Evolutionary conservation across 2,888 invertebrate species (phyloP).

Genomic region (Eupithecia dodoneata): DNA sequence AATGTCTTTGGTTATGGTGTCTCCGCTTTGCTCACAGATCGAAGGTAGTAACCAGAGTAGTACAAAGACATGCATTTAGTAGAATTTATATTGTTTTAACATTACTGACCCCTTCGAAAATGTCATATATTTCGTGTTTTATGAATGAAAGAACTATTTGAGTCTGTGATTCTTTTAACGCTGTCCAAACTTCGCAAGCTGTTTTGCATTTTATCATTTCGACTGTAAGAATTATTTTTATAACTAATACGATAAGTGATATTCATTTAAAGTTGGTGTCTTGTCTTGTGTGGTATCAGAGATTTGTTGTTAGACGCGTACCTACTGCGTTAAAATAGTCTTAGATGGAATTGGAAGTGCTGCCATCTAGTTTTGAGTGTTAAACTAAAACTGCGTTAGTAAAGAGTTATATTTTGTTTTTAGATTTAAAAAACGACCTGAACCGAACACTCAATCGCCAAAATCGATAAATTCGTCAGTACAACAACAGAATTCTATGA

Average conservation of each 20-base stretch:
- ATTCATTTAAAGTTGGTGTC: slow-evolving; percentile 11
- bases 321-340: background rate
- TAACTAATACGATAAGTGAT: slow-evolving; percentile 13
- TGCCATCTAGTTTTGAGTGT: background rate
- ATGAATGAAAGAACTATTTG: slow-evolving; percentile 44
- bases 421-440: background rate
- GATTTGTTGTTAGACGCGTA: background rate
- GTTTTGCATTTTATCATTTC: slow-evolving; percentile 37
- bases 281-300: slow-evolving; percentile 14
- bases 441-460: background rate
- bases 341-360: background rate
- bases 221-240: slow-evolving; percentile 35
- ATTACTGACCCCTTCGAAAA: slow-evolving; percentile 52
- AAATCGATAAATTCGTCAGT: background rate
- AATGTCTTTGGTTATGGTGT: slow-evolving; percentile 47
- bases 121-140: slow-evolving; percentile 51
- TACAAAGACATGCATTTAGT: slow-evolving; percentile 80
- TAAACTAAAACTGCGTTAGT: background rate
- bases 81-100: slow-evolving; percentile 61
- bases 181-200: slow-evolving; percentile 46
- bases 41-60: slow-evolving; percentile 58
- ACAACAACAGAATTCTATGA: background rate
- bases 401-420: background rate
- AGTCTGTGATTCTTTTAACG: slow-evolving; percentile 48
- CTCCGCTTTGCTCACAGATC: slow-evolving; percentile 37